Evolutionary conservation across 2,113 vertebrate species (phyloP), one percentile per base, ranked within the genome.

Genomic region (Hydropotes inermis): DNA sequence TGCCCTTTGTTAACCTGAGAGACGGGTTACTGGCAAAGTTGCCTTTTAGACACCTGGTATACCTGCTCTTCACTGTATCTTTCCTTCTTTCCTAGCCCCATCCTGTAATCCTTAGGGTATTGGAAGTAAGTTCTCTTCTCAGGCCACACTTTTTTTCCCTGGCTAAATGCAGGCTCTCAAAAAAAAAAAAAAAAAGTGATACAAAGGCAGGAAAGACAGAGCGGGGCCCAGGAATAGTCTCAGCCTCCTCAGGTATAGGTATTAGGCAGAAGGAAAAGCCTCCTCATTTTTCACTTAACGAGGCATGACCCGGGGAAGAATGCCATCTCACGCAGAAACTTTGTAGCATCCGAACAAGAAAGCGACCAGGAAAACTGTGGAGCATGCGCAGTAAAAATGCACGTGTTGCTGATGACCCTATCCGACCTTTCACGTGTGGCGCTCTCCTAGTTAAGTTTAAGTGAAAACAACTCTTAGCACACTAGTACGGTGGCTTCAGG

Each of bases 341-440:
- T 11, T 50, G 5, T 33, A 81, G 30, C 45, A 81, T 50, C 78
- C 0, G 0, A 81, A 50, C 28, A 81, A 33, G 45, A 50, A 81
- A 50, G 8, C 5, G 2, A 12, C 45, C 78, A 33, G 45, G 76
- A 79, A 30, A 33, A 10, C 27, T 25, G 27, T 50, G 45, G 43
- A 33, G 76, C 76, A 17, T 50, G 45, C 1, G 0, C 43, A 81
- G 28, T 3, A 47, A 50, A 81, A 81, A 50, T 19, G 28, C 28
- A 50, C 2, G 0, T 9, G 45, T 12, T 50, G 45, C 16, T 21
- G 28, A 50, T 33, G 78, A 81, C 8, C 5, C 45, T 12, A 30
- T 33, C 33, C 0, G 9, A 33, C 28, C 16, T 81, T 50, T 47
- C 78, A 33, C 2, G 16, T 50, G 45, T 47, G 43, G 15, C 2